Evolutionary conservation across 2,888 invertebrate genomes (phyloP).

Genomic region (Morpho helenor): DNA sequence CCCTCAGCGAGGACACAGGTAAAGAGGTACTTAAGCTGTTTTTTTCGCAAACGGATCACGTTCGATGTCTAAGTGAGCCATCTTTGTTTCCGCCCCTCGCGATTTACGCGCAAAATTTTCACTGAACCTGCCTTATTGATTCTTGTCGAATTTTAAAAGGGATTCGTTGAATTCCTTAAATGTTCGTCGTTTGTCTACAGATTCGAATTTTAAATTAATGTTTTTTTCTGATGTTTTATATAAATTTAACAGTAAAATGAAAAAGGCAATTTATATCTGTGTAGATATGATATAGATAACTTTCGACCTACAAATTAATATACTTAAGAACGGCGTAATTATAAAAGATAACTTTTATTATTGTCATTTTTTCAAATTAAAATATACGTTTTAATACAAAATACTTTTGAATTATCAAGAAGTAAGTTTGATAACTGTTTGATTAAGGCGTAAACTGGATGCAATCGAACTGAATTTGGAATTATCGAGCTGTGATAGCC

Average conservation of each 20-base stretch:
- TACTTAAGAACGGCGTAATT: too few relatives aligned
- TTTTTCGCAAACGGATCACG: conserved; percentile 77
- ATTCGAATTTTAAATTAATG: background rate
- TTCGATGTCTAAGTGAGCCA: conserved; percentile 73
- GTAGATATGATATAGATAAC: too few relatives aligned
- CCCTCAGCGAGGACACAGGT: conserved; percentile 42
- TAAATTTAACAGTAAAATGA: background rate
- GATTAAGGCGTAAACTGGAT: too few relatives aligned
- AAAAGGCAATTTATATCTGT: too few relatives aligned
- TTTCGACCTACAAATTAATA: too few relatives aligned
- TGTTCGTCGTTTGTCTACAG: conserved; percentile 3
- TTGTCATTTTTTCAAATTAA: too few relatives aligned
- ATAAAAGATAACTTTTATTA: too few relatives aligned
- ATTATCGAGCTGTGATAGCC: too few relatives aligned
- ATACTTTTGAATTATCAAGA: too few relatives aligned
- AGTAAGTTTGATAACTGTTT: too few relatives aligned
- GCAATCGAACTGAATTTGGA: too few relatives aligned
- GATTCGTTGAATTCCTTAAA: conserved; percentile 7
- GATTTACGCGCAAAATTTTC: conserved; percentile 57
- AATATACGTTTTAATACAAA: too few relatives aligned
- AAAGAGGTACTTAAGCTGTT: conserved; percentile 40
- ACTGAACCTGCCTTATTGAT: conserved; percentile 61
- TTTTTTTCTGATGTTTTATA: background rate
- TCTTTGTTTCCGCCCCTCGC: conserved; percentile 60
- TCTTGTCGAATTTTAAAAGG: conserved; percentile 35